Percentiles rank a stretch among this genome's conserved stretches.
Evolutionary conservation across 2,797 vertebrate species (phyloP).

Genomic region (Tenualosa ilisha): DNA sequence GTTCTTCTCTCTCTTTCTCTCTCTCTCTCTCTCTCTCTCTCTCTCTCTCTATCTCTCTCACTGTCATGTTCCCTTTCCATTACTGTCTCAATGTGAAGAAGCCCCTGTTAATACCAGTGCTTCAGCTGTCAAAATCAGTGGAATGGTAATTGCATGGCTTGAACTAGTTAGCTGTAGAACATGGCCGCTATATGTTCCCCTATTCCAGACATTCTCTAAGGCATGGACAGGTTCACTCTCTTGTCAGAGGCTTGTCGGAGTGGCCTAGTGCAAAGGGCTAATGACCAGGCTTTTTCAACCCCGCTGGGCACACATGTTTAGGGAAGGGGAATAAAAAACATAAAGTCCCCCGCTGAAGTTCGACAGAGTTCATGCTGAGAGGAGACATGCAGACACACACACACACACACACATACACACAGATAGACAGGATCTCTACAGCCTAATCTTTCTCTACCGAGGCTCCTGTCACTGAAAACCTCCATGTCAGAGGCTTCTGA

Average conservation of each 20-base stretch:
- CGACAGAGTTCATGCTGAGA: background rate
- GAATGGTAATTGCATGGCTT: background rate
- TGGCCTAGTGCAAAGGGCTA: background rate
- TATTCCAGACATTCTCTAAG: background rate
- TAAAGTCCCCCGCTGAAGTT: background rate
- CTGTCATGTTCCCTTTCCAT: background rate
- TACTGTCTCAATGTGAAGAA: background rate
- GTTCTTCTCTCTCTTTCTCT: background rate
- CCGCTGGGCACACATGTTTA: background rate
- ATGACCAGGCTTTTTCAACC: background rate
- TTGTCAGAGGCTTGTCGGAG: background rate
- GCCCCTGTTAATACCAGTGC: background rate
- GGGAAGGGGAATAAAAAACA: background rate
- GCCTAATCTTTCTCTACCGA: constrained; percentile 15
- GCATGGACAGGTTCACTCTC: background rate
- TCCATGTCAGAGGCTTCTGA: constrained; percentile 11
- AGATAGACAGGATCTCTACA: background rate
- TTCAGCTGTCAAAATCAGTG: background rate
- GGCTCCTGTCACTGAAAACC: constrained; percentile 15
- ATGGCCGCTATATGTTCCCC: background rate
- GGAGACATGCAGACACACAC: background rate
- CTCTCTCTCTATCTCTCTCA: background rate
- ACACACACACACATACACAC: constrained; percentile 16
- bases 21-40: constrained; percentile 15
- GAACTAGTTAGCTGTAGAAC: background rate